These are phyloP conservation scores for Anadara kagoshimensis DNA, from an alignment of 1,140 invertebrate species.

Conservation along the genomic window DNA sequence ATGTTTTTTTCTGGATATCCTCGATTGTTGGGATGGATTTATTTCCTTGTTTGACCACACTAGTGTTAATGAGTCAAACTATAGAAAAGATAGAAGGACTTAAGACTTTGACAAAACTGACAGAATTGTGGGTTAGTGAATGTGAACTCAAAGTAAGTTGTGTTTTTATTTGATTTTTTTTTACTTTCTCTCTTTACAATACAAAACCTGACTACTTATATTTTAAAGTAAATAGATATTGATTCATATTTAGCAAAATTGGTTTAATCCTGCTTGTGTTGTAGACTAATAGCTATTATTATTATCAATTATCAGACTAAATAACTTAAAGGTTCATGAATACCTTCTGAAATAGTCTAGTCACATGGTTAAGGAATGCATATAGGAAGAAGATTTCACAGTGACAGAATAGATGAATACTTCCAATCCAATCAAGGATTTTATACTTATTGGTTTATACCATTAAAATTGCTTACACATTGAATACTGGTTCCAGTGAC, in stretches of 20 bases:
- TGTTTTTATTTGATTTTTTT: too few relatives aligned
- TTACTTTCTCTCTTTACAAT: too few relatives aligned
- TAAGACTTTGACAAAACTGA: slow-evolving; percentile 49
- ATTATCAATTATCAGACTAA: not conserved
- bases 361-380: not conserved
- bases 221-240: too few relatives aligned
- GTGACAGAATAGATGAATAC: too few relatives aligned
- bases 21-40: slow-evolving; percentile 59
- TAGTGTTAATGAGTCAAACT: slow-evolving; percentile 65
- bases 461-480: too few relatives aligned
- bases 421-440: too few relatives aligned
- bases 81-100: slow-evolving; percentile 60
- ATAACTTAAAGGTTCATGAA: not conserved
- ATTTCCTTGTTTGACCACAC: slow-evolving; percentile 66
- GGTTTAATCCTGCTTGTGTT: not conserved
- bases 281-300: not conserved
- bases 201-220: too few relatives aligned
- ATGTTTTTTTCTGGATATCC: slow-evolving; percentile 72
- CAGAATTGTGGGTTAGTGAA: slow-evolving; percentile 70
- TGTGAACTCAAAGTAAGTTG: slow-evolving; percentile 63
- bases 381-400: not conserved
- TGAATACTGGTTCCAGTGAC: too few relatives aligned
- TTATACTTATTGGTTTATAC: too few relatives aligned
- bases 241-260: too few relatives aligned
- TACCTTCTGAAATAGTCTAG: not conserved